Base-by-base conservation (phyloP, 2,888 invertebrate genomes). In the Polyploca ridens region DNA sequence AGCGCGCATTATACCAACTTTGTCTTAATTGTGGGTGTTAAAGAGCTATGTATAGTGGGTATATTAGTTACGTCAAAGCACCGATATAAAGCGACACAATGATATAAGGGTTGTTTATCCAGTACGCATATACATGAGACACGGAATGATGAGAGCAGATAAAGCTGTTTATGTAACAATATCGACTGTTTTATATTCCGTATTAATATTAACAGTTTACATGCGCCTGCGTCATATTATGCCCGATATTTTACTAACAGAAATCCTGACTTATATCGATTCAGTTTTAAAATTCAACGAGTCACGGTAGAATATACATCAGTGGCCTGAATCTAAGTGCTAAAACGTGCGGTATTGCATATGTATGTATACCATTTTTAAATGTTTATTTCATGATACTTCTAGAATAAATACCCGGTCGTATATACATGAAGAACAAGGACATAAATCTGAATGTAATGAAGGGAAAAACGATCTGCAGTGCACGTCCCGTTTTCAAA, bases 141-240 rank as follows among this genome's bases (percentile, higher is more conserved):
- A 72, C 72, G 60, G 59, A 69, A 67, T 67, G 69, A 75, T 67
- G 64, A 64, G 72, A 72, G 67, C 57, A 69, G 72, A 77, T 78
- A 71, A 74, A 82, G 75, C 74, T 71, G 73, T 82, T 78, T 77
- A 76, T 78, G 74, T 79, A 81, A 78, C 75, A 69, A 71, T 67
- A 76, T 66, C 63, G 64, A 63, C 87, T 86, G 82, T 69, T 93
- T 88, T 91, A 91, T 90, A 93, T 93, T 91, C 93, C 63, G 79
- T 87, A 93, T 93, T 84, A 91, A 93, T 93, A 93, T 93, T 93
- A 91, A 93, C 87, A 74, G 76, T 74, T 82, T 69, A 79, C 84
- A 77, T 69, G 65, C 69, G 67, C 62, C 78, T 87, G 88, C 93
- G 93, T 92, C 93, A 92, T 72, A 61, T n/a, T n/a, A 66, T 68